phyloP scores from a whole-genome alignment of 2,797 vertebrate species.

The Gymnothorax reevesii region DNA sequence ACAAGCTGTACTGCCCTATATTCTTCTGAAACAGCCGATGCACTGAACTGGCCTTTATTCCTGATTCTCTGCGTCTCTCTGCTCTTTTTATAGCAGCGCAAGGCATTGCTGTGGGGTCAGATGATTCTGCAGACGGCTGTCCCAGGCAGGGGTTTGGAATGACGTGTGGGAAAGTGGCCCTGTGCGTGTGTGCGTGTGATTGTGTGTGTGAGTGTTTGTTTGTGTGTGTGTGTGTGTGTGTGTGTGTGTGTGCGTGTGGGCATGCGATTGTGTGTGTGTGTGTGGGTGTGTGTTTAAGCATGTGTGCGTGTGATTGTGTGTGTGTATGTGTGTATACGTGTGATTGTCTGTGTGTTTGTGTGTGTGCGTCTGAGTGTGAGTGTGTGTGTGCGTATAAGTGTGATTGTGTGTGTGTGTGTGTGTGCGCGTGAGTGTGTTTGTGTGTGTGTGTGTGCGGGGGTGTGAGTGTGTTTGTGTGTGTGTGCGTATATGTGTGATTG shows the following conservation, averaged over 20 bases:
- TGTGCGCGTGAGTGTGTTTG: background rate
- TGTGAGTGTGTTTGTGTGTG: no score
- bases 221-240: no score
- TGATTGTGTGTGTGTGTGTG: conserved; percentile 5
- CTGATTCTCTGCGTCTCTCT: conserved; percentile 1
- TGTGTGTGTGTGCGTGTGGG: no score
- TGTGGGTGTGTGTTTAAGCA: no score
- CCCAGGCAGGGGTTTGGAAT: background rate
- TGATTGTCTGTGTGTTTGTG: no score
- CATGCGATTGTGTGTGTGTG: no score
- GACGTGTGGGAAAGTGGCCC: conserved; percentile 11
- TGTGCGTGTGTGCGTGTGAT: conserved; percentile 24
- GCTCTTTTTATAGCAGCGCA: conserved; percentile 53
- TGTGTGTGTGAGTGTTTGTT: no score
- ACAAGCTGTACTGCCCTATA: background rate
- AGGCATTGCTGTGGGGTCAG: conserved; percentile 51
- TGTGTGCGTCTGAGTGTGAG: no score
- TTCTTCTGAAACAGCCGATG: conserved; percentile 5
- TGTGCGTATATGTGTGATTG: background rate
- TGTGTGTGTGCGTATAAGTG: conserved; percentile 9
- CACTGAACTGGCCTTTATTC: background rate
- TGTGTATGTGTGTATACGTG: no score
- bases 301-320: no score
- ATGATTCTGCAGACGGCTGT: conserved; percentile 31
- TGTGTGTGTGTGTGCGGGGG: no score